Percentiles rank a stretch among this genome's conserved stretches.
phyloP scores from a whole-genome alignment of 1,140 invertebrate genomes.

The Zaprionus kolodkinae region DNA sequence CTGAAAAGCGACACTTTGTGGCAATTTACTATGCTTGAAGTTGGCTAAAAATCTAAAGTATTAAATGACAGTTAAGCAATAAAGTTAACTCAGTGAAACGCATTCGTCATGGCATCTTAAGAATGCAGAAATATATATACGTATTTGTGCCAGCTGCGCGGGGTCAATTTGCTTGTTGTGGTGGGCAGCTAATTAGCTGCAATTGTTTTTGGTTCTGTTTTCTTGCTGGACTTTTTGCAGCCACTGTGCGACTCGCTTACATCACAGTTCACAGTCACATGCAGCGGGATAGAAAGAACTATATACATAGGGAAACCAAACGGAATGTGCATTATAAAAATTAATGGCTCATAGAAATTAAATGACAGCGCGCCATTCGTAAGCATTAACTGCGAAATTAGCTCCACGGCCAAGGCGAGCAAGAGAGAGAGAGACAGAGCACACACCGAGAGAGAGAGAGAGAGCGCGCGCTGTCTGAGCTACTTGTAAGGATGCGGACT shows the following conservation, averaged over 20 bases:
- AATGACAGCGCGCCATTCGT: slow-evolving; percentile 71
- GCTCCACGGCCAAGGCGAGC: slow-evolving; percentile 16
- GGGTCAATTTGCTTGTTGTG: slow-evolving; percentile 17
- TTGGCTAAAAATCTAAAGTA: not conserved
- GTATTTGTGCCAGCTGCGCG: not conserved
- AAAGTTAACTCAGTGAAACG: not conserved
- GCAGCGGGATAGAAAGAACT: slow-evolving; percentile 21
- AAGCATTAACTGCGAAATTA: slow-evolving; percentile 72
- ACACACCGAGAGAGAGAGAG: too few relatives aligned
- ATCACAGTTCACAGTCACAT: slow-evolving; percentile 40
- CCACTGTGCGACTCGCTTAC: slow-evolving; percentile 55
- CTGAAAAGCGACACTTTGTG: not conserved
- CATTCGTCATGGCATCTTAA: not conserved
- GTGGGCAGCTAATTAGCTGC: slow-evolving; percentile 56
- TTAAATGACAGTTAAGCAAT: not conserved
- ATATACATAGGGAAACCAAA: slow-evolving; percentile 30
- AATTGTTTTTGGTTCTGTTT: slow-evolving; percentile 44
- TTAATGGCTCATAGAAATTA: slow-evolving; percentile 77
- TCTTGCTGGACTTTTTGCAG: slow-evolving; percentile 27
- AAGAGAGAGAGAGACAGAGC: too few relatives aligned
- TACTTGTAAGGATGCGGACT: slow-evolving; percentile 7
- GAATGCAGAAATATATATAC: not conserved
- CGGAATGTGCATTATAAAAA: slow-evolving; percentile 70
- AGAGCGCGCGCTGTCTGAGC: too few relatives aligned
- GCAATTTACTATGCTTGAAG: not conserved